A percentile compares a stretch with the other conserved stretches of the same genome.
Conservation (phyloP, 2,888 invertebrate species). For the Tetropium fuscum region DNA sequence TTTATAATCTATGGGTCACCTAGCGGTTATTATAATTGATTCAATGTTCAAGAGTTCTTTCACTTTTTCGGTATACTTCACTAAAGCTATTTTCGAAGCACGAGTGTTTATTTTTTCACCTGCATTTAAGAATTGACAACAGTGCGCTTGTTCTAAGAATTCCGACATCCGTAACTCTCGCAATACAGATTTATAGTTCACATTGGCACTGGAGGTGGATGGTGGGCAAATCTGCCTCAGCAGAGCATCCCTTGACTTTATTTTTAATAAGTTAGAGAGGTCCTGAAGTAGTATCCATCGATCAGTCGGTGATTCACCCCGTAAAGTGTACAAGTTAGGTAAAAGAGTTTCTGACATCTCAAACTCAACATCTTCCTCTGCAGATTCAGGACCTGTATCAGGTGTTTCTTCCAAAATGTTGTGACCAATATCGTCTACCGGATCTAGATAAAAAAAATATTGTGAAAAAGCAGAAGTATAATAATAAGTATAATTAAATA, state of each 20-base stretch:
- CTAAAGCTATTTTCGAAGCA: constrained; percentile 83
- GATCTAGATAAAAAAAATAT: constrained; percentile 62
- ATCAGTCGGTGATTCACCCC: constrained; percentile 74
- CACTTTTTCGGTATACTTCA: constrained; percentile 87
- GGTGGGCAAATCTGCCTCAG: constrained; percentile 79
- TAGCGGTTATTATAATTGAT: constrained; percentile 74
- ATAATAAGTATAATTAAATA: too few species aligned
- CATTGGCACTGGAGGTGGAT: constrained; percentile 56
- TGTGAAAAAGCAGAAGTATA: too few species aligned
- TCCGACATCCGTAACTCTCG: constrained; percentile 83
- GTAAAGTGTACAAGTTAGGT: constrained; percentile 83
- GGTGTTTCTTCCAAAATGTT: constrained; percentile 71
- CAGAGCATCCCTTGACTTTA: constrained; percentile 85
- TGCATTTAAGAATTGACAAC: constrained; percentile 81
- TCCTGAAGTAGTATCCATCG: constrained; percentile 87
- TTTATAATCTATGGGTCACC: constrained; percentile 63
- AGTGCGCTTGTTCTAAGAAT: constrained; percentile 84
- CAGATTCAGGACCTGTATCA: constrained; percentile 67
- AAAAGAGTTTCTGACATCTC: constrained; percentile 84
- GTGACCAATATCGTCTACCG: constrained; percentile 69
- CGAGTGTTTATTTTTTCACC: constrained; percentile 85
- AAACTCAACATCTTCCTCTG: constrained; percentile 77
- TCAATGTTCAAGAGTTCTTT: constrained; percentile 85
- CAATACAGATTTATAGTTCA: constrained; percentile 62
- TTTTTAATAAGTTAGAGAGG: constrained; percentile 79